Conservation (phyloP, 2,888 invertebrate genomes). For the Nephrotoma guestfalica region DNA sequence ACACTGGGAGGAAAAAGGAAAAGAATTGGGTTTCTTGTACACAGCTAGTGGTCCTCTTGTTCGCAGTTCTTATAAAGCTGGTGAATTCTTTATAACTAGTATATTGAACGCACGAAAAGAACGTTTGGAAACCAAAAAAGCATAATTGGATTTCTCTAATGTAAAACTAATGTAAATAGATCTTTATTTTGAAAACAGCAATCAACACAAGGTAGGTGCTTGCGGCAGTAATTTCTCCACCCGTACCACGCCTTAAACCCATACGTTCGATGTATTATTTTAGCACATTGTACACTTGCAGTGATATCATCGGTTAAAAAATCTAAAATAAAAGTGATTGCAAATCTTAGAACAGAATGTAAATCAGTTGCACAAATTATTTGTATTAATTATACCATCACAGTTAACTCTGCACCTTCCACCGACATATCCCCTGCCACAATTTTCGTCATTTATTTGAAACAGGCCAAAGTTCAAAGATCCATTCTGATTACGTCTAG, state of each 20-base stretch:
- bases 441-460: slow-evolving; percentile 53
- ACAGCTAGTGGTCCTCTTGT: slow-evolving; percentile 97
- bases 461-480: background rate
- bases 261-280: slow-evolving; percentile 39
- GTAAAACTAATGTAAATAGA: background rate
- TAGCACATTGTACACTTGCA: slow-evolving; percentile 51
- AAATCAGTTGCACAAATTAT: background rate
- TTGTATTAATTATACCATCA: background rate
- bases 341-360: background rate
- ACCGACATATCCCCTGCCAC: slow-evolving; percentile 45
- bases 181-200: slow-evolving; percentile 13
- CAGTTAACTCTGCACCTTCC: slow-evolving; percentile 55
- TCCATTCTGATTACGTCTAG: background rate
- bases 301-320: slow-evolving; percentile 47
- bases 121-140: background rate
- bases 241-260: slow-evolving; percentile 37
- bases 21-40: slow-evolving; percentile 81
- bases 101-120: slow-evolving; percentile 39
- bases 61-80: slow-evolving; percentile 94
- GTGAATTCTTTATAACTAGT: slow-evolving; percentile 80
- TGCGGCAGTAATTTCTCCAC: slow-evolving; percentile 15
- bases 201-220: slow-evolving; percentile 18
- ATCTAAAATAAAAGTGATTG: slow-evolving; percentile 31
- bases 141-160: background rate
- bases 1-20: slow-evolving; percentile 70